phyloP scores from a whole-genome alignment of 1,140 invertebrate species.

The Dendrolimus punctatus region DNA sequence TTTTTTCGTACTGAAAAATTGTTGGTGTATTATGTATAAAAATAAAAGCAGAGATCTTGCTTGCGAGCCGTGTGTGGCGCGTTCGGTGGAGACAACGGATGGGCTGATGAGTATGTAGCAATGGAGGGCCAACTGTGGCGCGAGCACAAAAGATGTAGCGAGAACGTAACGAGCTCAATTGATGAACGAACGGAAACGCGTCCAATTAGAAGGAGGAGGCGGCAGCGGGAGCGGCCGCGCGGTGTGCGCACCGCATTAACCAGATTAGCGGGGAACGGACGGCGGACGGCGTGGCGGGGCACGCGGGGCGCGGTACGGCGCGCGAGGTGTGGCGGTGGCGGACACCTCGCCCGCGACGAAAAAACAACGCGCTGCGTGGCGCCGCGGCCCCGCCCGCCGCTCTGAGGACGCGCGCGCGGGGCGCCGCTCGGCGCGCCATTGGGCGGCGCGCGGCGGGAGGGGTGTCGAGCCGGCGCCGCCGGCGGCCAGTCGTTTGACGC shows the following conservation, averaged over 20 bases:
- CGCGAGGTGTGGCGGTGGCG: conserved; percentile 57
- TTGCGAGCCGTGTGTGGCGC: neutral
- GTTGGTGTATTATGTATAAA: neutral
- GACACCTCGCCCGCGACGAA: conserved; percentile 54
- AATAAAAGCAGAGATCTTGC: neutral
- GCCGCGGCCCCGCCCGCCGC: conserved; percentile 27
- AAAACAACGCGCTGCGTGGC: conserved; percentile 43
- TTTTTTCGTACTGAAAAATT: too few relatives aligned
- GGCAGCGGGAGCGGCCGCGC: conserved; percentile 24
- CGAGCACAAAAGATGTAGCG: conserved; percentile 49
- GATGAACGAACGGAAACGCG: conserved; percentile 67
- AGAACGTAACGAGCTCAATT: conserved; percentile 63
- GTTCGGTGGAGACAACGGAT: too few relatives aligned
- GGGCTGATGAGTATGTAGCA: too few relatives aligned
- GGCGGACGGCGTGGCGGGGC: conserved; percentile 48
- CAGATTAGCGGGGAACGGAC: conserved; percentile 46
- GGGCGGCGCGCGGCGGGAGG: conserved; percentile 50
- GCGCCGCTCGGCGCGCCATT: conserved; percentile 41
- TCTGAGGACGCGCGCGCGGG: conserved; percentile 20
- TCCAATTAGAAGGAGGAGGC: conserved; percentile 65
- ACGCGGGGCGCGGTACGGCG: conserved; percentile 16
- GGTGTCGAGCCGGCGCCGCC: conserved; percentile 55
- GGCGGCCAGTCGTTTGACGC: conserved; percentile 64
- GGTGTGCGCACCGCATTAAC: conserved; percentile 48
- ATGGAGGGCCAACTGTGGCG: conserved; percentile 1